A percentile compares a stretch with the other conserved stretches of the same genome.
Conservation (phyloP, 2,797 vertebrate species). For the Gallinago stenura region DNA sequence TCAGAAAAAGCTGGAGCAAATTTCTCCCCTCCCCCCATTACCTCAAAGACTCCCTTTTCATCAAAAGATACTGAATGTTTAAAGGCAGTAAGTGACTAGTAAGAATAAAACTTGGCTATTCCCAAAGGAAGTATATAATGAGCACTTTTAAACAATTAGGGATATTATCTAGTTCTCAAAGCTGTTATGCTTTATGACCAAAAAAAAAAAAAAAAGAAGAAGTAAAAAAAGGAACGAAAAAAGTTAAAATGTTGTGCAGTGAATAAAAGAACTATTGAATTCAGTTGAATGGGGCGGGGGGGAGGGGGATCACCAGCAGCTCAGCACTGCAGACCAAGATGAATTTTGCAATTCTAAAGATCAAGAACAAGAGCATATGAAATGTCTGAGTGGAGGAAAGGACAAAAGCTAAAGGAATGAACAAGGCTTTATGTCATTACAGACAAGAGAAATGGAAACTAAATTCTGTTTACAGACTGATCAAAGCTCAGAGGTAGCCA, state of each 20-base stretch:
- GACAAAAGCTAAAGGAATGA: background rate
- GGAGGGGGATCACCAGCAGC: background rate
- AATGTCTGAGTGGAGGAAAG: background rate
- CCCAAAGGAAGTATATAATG: background rate
- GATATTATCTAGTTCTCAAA: background rate
- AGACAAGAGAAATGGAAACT: background rate
- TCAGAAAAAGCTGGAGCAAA: background rate
- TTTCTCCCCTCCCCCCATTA: background rate
- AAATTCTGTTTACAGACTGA: background rate
- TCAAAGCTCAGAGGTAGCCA: background rate
- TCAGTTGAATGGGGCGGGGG: background rate
- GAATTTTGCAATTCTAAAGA: background rate
- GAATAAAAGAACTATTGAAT: background rate
- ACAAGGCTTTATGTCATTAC: background rate
- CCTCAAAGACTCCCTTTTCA: background rate
- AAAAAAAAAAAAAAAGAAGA: background rate
- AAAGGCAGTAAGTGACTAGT: background rate
- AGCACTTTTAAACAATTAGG: background rate
- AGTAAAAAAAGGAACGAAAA: background rate
- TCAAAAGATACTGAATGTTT: background rate
- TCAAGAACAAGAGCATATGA: background rate
- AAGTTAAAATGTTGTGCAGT: background rate
- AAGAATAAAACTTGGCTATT: slow-evolving; percentile 7
- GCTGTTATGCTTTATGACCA: background rate
- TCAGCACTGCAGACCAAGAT: background rate